A percentile compares a stretch with the other conserved stretches of the same genome.
Conservation (phyloP, 2,113 vertebrate genomes). For the Spermophilus dauricus region DNA sequence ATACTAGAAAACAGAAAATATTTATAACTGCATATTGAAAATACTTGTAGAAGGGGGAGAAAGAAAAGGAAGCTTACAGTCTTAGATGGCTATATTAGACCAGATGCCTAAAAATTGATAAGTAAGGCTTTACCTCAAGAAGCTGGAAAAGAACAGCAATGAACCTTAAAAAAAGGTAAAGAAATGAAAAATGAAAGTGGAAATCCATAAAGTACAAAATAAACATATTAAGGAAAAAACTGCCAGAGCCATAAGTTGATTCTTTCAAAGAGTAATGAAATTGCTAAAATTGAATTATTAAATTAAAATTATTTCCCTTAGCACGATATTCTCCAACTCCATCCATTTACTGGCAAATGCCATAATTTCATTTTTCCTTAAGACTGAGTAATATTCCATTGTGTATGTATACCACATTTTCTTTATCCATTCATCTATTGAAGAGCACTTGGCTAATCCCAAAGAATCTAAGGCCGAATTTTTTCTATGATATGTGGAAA, state of each 20-base stretch:
- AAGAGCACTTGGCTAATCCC: too few relatives aligned
- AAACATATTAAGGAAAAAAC: background rate
- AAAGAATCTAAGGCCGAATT: too few relatives aligned
- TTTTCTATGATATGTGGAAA: too few relatives aligned
- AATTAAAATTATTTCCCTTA: too few relatives aligned
- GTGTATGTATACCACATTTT: too few relatives aligned
- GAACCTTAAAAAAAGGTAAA: background rate
- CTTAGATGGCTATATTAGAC: background rate
- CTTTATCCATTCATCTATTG: too few relatives aligned
- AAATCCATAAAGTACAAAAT: background rate
- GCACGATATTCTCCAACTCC: too few relatives aligned
- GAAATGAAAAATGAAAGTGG: background rate
- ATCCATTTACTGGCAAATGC: too few relatives aligned
- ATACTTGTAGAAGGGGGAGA: background rate
- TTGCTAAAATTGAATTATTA: background rate
- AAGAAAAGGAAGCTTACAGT: background rate
- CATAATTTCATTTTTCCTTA: too few relatives aligned
- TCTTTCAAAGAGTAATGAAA: constrained; percentile 40
- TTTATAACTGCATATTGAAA: constrained; percentile 9
- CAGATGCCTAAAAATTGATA: constrained; percentile 30
- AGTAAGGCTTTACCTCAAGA: background rate
- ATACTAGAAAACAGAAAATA: background rate
- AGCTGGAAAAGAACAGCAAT: background rate
- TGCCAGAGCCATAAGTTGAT: background rate
- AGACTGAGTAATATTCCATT: too few relatives aligned